Percentiles rank a stretch among this genome's conserved stretches.
These are phyloP conservation scores for Calyptommatus sinebrachiatus DNA, from an alignment of 2,113 vertebrate species.

Conservation along the genomic window DNA sequence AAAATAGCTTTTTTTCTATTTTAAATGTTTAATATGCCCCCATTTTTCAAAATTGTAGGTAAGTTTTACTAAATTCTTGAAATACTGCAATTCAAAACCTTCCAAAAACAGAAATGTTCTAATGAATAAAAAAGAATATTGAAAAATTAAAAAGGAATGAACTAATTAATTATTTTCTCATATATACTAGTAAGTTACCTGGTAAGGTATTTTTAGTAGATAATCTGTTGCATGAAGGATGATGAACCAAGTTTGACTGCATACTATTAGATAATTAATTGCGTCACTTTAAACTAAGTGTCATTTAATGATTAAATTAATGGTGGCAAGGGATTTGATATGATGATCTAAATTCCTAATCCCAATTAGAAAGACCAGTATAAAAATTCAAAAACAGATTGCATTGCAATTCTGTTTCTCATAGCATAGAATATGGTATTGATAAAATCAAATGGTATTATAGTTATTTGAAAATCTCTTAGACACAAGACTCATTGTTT, in stretches of 20 bases:
- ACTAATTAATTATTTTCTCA: background rate
- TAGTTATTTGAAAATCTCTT: background rate
- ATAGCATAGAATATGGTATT: background rate
- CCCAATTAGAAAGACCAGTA: background rate
- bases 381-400: background rate
- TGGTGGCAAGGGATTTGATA: background rate
- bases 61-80: background rate
- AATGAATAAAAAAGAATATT: background rate
- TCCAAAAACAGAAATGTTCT: background rate
- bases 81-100: background rate
- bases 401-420: background rate
- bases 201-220: background rate
- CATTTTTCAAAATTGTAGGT: too few species aligned
- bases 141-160: background rate
- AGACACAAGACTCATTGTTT: background rate
- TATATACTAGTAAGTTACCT: background rate
- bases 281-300: background rate
- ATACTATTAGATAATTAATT: background rate
- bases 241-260: background rate
- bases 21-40: too few species aligned
- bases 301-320: constrained; percentile 21
- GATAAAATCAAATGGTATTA: too few species aligned
- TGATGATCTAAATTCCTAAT: background rate
- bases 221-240: background rate
- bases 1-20: background rate